Conservation (phyloP, 2,797 vertebrate species). For the Nannoperca obscura region DNA sequence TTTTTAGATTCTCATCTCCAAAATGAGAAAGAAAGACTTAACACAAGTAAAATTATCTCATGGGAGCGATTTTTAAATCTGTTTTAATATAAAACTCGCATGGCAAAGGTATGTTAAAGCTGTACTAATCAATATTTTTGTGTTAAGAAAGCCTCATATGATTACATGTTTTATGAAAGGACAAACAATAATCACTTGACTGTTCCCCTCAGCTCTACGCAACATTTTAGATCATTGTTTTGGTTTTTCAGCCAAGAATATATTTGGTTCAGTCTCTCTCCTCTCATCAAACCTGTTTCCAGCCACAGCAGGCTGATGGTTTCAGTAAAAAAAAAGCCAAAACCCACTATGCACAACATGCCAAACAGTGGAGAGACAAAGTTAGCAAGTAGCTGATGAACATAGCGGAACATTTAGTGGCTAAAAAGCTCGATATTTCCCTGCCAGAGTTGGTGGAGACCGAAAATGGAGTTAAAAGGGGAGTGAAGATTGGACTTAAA, state of each 20-base stretch:
- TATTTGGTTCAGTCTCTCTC: neutral
- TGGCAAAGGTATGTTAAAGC: neutral
- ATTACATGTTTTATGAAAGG: neutral
- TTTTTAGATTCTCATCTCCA: neutral
- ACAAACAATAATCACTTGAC: neutral
- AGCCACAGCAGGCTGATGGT: neutral
- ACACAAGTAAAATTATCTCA: neutral
- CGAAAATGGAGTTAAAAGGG: neutral
- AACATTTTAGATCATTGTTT: neutral
- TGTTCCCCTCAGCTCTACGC: neutral
- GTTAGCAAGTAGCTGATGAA: neutral
- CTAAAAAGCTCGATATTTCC: neutral
- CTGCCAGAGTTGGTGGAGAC: neutral
- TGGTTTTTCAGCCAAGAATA: neutral
- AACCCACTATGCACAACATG: no score
- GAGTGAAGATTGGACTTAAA: neutral
- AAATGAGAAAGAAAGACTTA: neutral
- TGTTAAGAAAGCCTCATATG: neutral
- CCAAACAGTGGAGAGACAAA: neutral
- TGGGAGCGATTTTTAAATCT: neutral
- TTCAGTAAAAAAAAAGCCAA: neutral
- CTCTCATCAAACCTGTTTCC: neutral
- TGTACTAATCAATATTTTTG: neutral
- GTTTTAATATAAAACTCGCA: neutral
- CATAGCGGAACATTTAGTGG: neutral